Conservation (phyloP, 2,797 vertebrate species). For the Urocyon cinereoargenteus region DNA sequence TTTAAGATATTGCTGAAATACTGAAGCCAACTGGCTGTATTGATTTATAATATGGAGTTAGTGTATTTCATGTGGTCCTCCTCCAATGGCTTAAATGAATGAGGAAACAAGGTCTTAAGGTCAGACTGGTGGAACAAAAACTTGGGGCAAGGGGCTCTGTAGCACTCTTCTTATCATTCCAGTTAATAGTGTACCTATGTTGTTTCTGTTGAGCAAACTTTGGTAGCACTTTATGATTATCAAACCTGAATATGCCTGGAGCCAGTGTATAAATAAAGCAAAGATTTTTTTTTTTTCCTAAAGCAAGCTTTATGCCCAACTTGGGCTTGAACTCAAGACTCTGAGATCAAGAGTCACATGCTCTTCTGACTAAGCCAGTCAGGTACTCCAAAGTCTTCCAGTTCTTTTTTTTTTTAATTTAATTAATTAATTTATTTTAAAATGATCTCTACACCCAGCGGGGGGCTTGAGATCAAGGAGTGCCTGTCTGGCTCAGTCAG, state of each 20-base stretch:
- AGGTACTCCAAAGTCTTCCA: not conserved
- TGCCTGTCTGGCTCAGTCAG: not conserved
- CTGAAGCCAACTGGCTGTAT: not conserved
- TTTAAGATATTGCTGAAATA: conserved; percentile 13
- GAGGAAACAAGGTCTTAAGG: not conserved
- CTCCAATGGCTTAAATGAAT: not conserved
- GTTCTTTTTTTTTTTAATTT: not conserved
- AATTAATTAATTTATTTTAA: not conserved
- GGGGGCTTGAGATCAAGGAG: not conserved
- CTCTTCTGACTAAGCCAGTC: not conserved
- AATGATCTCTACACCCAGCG: not conserved
- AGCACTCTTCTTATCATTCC: not conserved
- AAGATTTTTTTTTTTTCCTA: not conserved
- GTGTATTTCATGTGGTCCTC: not conserved
- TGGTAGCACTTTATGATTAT: not conserved
- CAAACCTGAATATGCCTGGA: not conserved
- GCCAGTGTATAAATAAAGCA: not conserved
- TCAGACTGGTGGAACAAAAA: not conserved
- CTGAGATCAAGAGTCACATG: not conserved
- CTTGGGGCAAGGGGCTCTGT: not conserved
- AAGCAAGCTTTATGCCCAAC: not conserved
- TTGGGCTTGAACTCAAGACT: not conserved
- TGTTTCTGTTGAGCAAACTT: not conserved
- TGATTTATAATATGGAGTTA: not conserved
- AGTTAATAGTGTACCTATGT: not conserved